Base-by-base conservation (phyloP, 2,797 vertebrate species). In the Orestias chungarensis region DNA sequence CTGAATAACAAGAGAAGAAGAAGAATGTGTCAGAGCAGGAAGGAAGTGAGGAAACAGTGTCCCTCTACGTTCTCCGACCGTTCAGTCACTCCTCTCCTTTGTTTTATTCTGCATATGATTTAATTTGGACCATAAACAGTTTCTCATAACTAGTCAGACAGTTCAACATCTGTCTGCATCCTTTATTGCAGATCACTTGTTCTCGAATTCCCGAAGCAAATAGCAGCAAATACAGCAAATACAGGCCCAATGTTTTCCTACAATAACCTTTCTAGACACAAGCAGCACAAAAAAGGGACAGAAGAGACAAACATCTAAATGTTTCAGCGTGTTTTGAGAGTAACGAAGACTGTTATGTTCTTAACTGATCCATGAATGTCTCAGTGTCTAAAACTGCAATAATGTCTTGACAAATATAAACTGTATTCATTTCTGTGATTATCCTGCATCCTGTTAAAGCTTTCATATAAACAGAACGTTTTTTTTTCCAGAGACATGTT, bases 11-110 rank as follows among this genome's bases (percentile, higher is more conserved):
- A 50, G 38, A 2, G 25, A 67, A 66, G 73, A 70, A 81, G 71
- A 73, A 79, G 69, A 78, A 77, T 78, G 69, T 42, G 74, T 72
- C 38, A 42, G 49, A 78, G 69, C 69, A 83, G 86, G 82, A 72
- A 76, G 84, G 70, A 73, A 70, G 50, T 3, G 35, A 73, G 67
- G 66, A 75, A 84, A 31, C 69, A 70, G 77, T 75, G 61, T 20
- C 57, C 17, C 20, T 38, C 33, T 9, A 29, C 35, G 55, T 35
- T 35, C 31, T 59, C 7, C 3, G 2, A 31, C 31, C 64, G 6
- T 25, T 6, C 20, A 38, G 31, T 5, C 18, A 1, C 10, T 35
- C 57, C 35, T 61, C 59, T 10, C 11, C n/a, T 40, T 40, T 40
- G 38, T 4, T 40, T 40, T 4, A 9, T 40, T 9, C 38, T 40